These are phyloP conservation scores for Cerastis rubricosa DNA, from an alignment of 2,888 invertebrate species.

Conservation along the genomic window DNA sequence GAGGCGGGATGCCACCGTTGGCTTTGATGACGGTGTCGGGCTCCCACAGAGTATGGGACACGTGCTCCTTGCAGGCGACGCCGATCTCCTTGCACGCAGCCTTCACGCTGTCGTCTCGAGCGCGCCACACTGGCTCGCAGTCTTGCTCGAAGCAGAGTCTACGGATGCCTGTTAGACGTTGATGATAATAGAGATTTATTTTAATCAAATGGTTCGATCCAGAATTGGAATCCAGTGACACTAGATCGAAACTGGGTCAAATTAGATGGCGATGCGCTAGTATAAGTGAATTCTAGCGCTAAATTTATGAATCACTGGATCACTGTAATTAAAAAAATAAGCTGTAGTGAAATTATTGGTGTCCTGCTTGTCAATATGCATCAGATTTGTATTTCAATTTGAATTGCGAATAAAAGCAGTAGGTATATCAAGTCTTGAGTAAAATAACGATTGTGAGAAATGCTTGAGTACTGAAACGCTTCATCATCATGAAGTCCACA, in stretches of 20 bases:
- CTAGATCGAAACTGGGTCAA: neutral
- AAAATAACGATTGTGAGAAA: neutral
- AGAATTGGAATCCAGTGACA: neutral
- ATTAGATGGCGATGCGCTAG: neutral
- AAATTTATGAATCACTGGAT: too few species aligned
- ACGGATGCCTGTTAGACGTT: conserved; percentile 80
- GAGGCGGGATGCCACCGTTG: conserved; percentile 93
- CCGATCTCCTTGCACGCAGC: conserved; percentile 89
- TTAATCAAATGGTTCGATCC: neutral
- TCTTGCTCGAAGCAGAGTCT: conserved; percentile 92
- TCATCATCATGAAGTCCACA: neutral
- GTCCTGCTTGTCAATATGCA: neutral
- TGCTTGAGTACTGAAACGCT: neutral
- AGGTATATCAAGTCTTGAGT: neutral
- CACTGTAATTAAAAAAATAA: neutral
- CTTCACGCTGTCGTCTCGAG: conserved; percentile 91
- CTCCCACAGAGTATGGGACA: conserved; percentile 94
- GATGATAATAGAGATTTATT: neutral
- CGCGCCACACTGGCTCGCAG: conserved; percentile 93
- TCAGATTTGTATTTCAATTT: neutral
- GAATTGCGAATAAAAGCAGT: neutral
- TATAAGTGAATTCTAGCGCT: neutral
- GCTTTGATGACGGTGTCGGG: conserved; percentile 92
- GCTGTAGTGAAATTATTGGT: neutral
- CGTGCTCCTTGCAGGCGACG: conserved; percentile 91